Evolutionary conservation across 2,113 vertebrate genomes (phyloP).

Genomic region (Taurulus bubalis): DNA sequence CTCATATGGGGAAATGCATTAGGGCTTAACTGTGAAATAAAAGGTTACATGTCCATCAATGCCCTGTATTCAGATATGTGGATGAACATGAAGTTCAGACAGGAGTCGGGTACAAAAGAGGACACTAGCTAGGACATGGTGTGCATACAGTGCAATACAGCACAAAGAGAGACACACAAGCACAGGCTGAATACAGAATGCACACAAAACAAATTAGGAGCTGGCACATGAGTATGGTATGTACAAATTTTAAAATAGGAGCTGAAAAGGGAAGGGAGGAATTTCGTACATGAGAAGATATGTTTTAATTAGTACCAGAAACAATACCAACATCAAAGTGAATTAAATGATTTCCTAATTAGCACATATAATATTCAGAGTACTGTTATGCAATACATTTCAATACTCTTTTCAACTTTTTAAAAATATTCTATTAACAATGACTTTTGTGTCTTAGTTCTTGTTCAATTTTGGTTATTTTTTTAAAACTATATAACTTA

Average conservation of each 20-base stretch:
- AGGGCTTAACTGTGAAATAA: neutral
- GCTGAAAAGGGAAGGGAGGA: constrained; percentile 8
- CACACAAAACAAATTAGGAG: constrained; percentile 39
- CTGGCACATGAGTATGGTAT: constrained; percentile 43
- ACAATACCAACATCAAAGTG: constrained; percentile 7
- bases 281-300: constrained; percentile 13
- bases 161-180: constrained; percentile 39
- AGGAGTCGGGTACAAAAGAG: constrained; percentile 31
- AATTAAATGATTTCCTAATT: constrained; percentile 21
- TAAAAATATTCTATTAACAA: neutral
- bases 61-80: constrained; percentile 33
- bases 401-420: neutral
- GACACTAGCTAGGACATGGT: constrained; percentile 43
- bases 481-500: neutral
- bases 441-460: neutral
- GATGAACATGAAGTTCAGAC: constrained; percentile 36
- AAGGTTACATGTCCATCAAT: constrained; percentile 42
- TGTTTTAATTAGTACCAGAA: constrained; percentile 26
- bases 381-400: constrained; percentile 13
- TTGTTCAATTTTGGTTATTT: neutral
- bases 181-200: constrained; percentile 18
- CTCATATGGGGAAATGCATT: neutral
- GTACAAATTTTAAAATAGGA: constrained; percentile 21
- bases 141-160: constrained; percentile 29
- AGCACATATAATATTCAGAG: neutral